Base-by-base conservation (phyloP, 2,797 vertebrate genomes). In the Petrocephalus schoutedeni region DNA sequence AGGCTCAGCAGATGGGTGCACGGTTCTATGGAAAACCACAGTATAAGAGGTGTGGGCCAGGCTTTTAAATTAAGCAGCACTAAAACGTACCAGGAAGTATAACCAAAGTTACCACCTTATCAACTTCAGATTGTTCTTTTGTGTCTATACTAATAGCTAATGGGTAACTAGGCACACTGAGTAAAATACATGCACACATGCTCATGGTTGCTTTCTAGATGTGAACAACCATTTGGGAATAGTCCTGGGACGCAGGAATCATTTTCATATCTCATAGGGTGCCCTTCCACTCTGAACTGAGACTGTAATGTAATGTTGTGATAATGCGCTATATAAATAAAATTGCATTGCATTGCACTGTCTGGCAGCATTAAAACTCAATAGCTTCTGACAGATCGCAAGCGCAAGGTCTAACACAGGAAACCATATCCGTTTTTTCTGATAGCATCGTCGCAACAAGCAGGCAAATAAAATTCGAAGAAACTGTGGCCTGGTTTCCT, bases 11-110 rank as follows among this genome's bases (percentile, higher is more conserved):
- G 9, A 51, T 64, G 6, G 9, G 3, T 7, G 2, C 36, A n/a
- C 1, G 9, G 36, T 86, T 86, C 57, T 86, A 21, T 23, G 85
- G 53, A 86, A 86, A 86, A 86, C 58, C 58, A 45, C 57, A 86
- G 3, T 2, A 14, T 41, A 3, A 8, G 12, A 19, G 2, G 4
- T 1, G 7, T 58, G 41, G 58, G 36, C 2, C 57, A 49, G 36
- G 45, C 4, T 9, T 64, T 4, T 64, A 86, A 61, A 21, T 86
- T 49, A 21, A 51, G 57, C 32, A 45, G 36, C 16, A 4, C 36
- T 10, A 16, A 49, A 56, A 64, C 0, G 0, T n/a, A 86, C 32
- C 16, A 86, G 21, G 85, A 64, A 86, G 58, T 12, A 28, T 3
- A 57, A 58, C 12, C 53, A 85, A 85, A 85, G 54, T 14, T 19